Conservation (phyloP, 2,797 vertebrate species). For the Rhinichthys osculus region DNA sequence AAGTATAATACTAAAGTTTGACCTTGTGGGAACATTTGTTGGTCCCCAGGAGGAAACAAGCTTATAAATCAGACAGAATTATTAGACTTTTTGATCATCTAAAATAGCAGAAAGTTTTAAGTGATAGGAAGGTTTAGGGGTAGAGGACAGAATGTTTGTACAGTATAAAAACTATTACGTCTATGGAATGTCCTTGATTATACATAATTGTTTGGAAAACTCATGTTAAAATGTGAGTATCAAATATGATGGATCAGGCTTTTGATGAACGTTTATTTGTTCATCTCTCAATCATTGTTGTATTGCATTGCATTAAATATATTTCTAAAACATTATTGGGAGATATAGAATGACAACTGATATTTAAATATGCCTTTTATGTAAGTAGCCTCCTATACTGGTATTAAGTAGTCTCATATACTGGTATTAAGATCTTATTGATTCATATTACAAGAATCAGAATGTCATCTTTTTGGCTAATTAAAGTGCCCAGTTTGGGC, state of each 20-base stretch:
- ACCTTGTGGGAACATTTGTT: background rate
- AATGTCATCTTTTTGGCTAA: too few species aligned
- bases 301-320: background rate
- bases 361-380: too few species aligned
- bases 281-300: background rate
- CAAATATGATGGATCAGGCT: background rate
- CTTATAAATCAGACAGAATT: too few species aligned
- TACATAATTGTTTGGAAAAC: background rate
- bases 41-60: background rate
- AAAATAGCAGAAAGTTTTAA: background rate
- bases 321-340: too few species aligned
- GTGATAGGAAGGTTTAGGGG: too few species aligned
- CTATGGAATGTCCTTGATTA: background rate
- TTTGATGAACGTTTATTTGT: background rate
- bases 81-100: background rate
- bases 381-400: too few species aligned
- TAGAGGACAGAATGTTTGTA: too few species aligned
- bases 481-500: background rate
- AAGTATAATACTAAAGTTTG: background rate
- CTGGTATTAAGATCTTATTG: too few species aligned
- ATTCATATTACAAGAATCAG: too few species aligned
- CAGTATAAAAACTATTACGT: too few species aligned
- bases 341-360: too few species aligned
- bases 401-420: too few species aligned
- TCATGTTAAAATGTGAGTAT: background rate